Evolutionary conservation across 2,888 invertebrate genomes (phyloP), one percentile per base, ranked within the genome.

Genomic region (Latrodectus elegans): DNA sequence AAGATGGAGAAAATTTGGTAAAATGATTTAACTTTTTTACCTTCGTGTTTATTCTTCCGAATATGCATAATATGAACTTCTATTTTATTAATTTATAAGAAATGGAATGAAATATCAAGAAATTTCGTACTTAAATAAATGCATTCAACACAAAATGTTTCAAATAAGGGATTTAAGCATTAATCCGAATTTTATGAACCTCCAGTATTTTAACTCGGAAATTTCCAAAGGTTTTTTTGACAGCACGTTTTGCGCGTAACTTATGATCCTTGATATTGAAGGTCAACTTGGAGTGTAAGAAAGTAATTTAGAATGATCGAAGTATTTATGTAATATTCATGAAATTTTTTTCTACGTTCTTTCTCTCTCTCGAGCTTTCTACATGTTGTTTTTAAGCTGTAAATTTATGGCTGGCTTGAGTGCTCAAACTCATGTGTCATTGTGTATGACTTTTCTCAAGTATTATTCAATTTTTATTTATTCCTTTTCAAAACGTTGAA

Each of bases 321-420:
- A 65, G 71, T 65, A 78, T 84, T 78, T 78, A 84, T 84, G 78
- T 71, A 84, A 84, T 84, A 84, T 84, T 84, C 84, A 84, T 84
- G 78, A 84, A 77, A 72, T 77, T 71, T 71, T 55, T 71, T 65
- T 67, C 74, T 53, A 55, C 65, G 67, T 17, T 52, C 14, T 67
- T 67, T 38, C n/a, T n/a, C n/a, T n/a, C n/a, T n/a, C n/a, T 74
- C 65, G 55, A 17, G 38, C 52, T 49, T 51, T 17, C 67, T 26
- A 49, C 65, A 17, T 84, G 73, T 78, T 70, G 15, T 49, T 65
- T 64, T 26, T 84, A 84, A 84, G 84, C 84, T 67, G 65, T 55
- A 38, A 78, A 84, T 84, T 84, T 84, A 84, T 78, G 84, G 52
- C 51, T 38, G 80, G 51, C 10, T 12, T 17, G 68, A 78, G 70